These are phyloP conservation scores for Bathynomus jamesi DNA, from an alignment of 1,140 invertebrate genomes.

Conservation along the genomic window DNA sequence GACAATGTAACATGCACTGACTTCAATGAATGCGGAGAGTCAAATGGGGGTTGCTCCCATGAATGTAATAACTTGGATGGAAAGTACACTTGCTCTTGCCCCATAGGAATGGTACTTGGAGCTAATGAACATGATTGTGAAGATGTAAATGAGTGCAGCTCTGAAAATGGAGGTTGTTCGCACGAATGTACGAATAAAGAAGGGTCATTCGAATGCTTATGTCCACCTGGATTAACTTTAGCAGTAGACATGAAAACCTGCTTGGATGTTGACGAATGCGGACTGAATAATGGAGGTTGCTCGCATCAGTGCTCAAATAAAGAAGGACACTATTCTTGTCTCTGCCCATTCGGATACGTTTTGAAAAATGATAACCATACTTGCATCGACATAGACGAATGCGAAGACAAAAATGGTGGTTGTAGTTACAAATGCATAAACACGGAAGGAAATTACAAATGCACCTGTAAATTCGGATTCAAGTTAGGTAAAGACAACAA, in stretches of 20 bases:
- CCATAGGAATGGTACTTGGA: constrained; percentile 20
- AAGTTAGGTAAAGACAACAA: constrained; percentile 44
- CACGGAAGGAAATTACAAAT: constrained; percentile 54
- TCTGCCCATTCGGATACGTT: constrained; percentile 43
- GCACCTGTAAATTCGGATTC: constrained; percentile 44
- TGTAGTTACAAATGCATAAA: constrained; percentile 77
- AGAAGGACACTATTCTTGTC: constrained; percentile 43
- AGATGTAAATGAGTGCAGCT: constrained; percentile 48
- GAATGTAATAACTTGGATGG: constrained; percentile 49
- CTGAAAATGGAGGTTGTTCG: constrained; percentile 38
- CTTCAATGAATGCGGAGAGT: constrained; percentile 54
- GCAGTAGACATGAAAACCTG: constrained; percentile 38
- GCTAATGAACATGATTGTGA: constrained; percentile 51
- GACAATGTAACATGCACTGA: constrained; percentile 50
- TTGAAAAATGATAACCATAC: constrained; percentile 32
- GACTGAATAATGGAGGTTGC: constrained; percentile 42
- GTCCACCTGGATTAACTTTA: constrained; percentile 33
- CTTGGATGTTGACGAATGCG: constrained; percentile 43
- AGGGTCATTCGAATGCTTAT: constrained; percentile 34
- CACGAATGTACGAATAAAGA: constrained; percentile 34
- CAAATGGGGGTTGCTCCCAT: constrained; percentile 53
- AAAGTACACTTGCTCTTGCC: constrained; percentile 54
- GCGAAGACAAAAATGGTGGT: constrained; percentile 39
- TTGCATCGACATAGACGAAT: constrained; percentile 45
- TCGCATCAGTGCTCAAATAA: constrained; percentile 43